Base-by-base conservation (phyloP, 1,140 invertebrate genomes). In the Calliopsis andreniformis region DNA sequence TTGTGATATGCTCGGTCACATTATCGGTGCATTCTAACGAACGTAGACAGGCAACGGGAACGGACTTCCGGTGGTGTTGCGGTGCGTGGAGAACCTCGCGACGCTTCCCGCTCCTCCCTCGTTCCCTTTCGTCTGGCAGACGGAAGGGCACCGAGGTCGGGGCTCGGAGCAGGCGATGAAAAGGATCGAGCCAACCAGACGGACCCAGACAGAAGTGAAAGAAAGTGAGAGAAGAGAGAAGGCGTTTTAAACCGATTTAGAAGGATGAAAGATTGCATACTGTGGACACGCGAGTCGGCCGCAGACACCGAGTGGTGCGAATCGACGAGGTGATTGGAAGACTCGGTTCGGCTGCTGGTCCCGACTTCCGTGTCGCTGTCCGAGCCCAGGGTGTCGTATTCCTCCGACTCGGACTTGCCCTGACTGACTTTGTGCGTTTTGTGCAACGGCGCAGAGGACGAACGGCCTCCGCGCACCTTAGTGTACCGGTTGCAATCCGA, bases 331-430 rank as follows among this genome's bases (percentile, higher is more conserved):
- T 93, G 93, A 89, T 92, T 93, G 76, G 93, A 93, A 80, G 92
- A 92, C 87, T 94, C 93, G 75, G 93, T 91, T 89, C 92, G 86
- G 89, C 92, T 93, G 87, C 92, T 93, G 83, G 93, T 92, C 85
- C 92, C 92, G 86, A 93, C 91, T 88, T 93, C 92, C 66, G 92
- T 93, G 87, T 94, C 94, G 81, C 93, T 94, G 87, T 94, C 94
- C 78, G 93, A 94, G 84, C 93, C 94, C 76, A 94, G 91, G 83
- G 93, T 94, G 86, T 94, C 93, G 86, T 94, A 94, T 85, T 94
- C 94, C 86, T 94, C 94, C 70, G 93, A 94, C 90, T 94, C 94
- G 72, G 93, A 94, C 89, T 93, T 93, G 83, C 91, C 91, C 89
- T 91, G 91, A 91, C 89, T 91, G 89, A 89, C 88, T 90, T 92